Evolutionary conservation across 2,113 vertebrate species (phyloP).

Genomic region (Alectura lathami): DNA sequence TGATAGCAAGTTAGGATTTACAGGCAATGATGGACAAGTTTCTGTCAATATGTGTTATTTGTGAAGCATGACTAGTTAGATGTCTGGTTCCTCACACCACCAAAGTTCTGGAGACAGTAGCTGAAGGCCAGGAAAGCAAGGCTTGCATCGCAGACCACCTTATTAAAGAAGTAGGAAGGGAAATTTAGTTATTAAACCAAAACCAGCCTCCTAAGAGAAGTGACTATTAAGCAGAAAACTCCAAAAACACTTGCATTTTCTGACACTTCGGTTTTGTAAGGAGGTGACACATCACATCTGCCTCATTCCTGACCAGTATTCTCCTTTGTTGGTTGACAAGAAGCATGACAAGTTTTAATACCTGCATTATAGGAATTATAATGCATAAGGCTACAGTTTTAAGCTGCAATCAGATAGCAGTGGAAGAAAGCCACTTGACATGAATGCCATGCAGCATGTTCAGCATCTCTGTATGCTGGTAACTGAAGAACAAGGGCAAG

Average conservation of each 20-base stretch:
- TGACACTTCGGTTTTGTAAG: not conserved
- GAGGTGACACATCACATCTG: not conserved
- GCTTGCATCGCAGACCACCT: slow-evolving; percentile 54
- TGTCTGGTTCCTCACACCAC: slow-evolving; percentile 56
- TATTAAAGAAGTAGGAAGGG: slow-evolving; percentile 62
- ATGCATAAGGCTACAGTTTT: not conserved
- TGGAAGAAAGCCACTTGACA: not conserved
- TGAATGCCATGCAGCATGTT: too few relatives aligned
- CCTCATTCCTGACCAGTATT: not conserved
- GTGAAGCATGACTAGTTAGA: slow-evolving; percentile 27
- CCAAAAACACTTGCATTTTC: not conserved
- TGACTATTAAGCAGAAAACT: not conserved
- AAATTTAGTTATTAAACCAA: slow-evolving; percentile 34
- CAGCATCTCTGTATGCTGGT: not conserved
- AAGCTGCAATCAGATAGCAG: not conserved
- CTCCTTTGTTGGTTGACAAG: not conserved
- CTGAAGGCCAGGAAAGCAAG: slow-evolving; percentile 61
- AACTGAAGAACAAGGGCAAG: not conserved
- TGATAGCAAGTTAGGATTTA: slow-evolving; percentile 38
- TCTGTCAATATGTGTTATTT: slow-evolving; percentile 23
- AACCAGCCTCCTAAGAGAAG: not conserved
- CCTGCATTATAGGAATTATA: not conserved
- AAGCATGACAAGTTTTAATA: not conserved
- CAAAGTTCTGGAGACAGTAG: slow-evolving; percentile 67
- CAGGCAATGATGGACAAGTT: not conserved